Percentiles rank a stretch among this genome's conserved stretches.
Evolutionary conservation across 2,888 invertebrate genomes (phyloP).

Genomic region (Tenodera sinensis): DNA sequence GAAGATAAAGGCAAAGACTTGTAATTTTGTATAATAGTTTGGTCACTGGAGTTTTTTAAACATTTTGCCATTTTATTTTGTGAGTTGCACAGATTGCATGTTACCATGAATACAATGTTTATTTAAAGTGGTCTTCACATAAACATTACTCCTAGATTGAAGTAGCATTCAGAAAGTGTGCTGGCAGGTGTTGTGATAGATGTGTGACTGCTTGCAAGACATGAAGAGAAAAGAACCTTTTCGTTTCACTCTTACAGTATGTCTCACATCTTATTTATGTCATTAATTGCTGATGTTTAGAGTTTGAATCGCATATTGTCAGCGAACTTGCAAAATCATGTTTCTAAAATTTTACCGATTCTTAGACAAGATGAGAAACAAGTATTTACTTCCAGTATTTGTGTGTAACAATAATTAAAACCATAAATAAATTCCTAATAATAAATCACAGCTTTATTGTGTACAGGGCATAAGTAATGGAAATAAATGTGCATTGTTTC

Average conservation of each 20-base stretch:
- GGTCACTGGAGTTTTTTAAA: background rate
- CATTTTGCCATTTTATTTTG: background rate
- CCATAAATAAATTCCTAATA: no score
- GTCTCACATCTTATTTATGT: background rate
- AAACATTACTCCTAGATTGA: background rate
- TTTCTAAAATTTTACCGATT: no score
- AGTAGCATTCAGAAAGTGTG: background rate
- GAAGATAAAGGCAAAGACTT: background rate
- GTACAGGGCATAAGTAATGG: no score
- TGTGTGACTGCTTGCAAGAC: background rate
- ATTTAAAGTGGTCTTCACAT: constrained; percentile 1
- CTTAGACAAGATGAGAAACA: no score
- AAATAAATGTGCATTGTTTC: no score
- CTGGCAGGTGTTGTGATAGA: background rate
- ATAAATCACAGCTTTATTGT: no score
- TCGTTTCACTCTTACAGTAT: constrained; percentile 8
- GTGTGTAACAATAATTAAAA: no score
- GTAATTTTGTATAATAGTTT: background rate
- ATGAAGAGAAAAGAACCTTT: background rate
- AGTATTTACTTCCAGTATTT: no score
- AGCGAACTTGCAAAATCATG: no score
- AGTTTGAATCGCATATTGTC: background rate
- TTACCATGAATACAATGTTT: background rate
- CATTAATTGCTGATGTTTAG: background rate
- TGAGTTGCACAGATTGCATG: background rate